Conservation (phyloP, 2,888 invertebrate genomes). For the Mylabris sibirica region DNA sequence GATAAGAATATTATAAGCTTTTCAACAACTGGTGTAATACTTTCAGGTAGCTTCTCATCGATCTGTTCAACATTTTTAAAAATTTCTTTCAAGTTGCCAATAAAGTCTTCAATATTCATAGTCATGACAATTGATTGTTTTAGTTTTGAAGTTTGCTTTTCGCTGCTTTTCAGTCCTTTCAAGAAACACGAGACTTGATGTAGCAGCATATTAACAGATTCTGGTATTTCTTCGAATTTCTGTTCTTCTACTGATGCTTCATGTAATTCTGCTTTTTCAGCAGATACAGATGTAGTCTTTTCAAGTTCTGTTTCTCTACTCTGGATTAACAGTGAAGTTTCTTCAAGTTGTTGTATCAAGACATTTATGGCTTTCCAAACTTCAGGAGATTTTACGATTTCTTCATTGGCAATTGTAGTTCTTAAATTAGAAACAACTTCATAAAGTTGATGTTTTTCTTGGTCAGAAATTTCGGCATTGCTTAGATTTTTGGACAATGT, state of each 20-base stretch:
- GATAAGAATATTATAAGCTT: not conserved
- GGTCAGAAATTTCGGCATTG: too few relatives aligned
- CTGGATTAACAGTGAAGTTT: too few relatives aligned
- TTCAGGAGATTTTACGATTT: too few relatives aligned
- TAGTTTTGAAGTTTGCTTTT: not conserved
- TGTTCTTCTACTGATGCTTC: not conserved
- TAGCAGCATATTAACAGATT: not conserved
- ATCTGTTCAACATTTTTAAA: not conserved
- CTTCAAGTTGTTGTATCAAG: too few relatives aligned
- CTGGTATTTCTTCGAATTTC: not conserved
- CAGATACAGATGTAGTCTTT: too few relatives aligned
- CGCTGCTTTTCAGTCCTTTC: not conserved
- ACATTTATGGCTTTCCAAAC: too few relatives aligned
- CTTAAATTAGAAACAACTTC: too few relatives aligned
- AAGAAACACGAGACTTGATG: not conserved
- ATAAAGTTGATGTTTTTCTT: too few relatives aligned
- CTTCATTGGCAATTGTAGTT: too few relatives aligned
- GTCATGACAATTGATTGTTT: not conserved
- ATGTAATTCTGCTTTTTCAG: too few relatives aligned
- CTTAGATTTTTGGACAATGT: too few relatives aligned
- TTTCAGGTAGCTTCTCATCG: not conserved
- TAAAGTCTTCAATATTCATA: not conserved
- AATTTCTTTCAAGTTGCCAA: not conserved
- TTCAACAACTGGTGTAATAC: conserved; percentile 24
- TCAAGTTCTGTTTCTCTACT: too few relatives aligned